Percentiles rank a stretch among this genome's conserved stretches.
These are phyloP conservation scores for Eulacestoma nigropectus DNA, from an alignment of 2,113 vertebrate species.

Conservation along the genomic window DNA sequence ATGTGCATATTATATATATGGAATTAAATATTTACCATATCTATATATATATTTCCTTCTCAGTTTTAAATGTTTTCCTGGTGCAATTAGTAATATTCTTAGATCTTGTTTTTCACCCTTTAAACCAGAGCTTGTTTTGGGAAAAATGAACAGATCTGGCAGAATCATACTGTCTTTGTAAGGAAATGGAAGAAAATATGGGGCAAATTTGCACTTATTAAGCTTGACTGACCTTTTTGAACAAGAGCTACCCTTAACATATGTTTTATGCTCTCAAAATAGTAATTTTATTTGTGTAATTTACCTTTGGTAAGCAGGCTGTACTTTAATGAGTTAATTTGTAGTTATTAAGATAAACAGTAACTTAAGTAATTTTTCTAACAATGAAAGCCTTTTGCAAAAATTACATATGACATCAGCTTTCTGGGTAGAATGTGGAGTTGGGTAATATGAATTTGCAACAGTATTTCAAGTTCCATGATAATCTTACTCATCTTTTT, in stretches of 20 bases:
- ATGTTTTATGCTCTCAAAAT: background rate
- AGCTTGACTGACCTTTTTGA: background rate
- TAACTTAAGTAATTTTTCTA: background rate
- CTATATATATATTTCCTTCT: background rate
- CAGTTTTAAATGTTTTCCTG: background rate
- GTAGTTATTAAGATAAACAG: conserved; percentile 13
- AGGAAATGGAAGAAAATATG: background rate
- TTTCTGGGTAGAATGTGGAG: background rate
- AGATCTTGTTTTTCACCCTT: background rate
- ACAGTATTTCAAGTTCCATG: background rate
- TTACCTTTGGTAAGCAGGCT: background rate
- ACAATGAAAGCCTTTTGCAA: background rate
- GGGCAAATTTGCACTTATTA: background rate
- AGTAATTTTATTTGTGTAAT: background rate
- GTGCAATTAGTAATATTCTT: background rate
- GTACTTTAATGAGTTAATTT: conserved; percentile 20
- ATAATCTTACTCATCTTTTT: background rate
- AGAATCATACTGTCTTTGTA: background rate
- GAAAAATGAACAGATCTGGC: background rate
- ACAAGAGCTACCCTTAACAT: background rate
- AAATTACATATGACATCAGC: background rate
- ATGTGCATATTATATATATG: background rate
- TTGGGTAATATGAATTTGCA: background rate
- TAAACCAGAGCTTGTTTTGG: background rate
- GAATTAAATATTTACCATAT: background rate